Percentiles rank a stretch among this genome's conserved stretches.
Conservation (phyloP, 2,797 vertebrate species). For the Dromococcyx pavoninus region DNA sequence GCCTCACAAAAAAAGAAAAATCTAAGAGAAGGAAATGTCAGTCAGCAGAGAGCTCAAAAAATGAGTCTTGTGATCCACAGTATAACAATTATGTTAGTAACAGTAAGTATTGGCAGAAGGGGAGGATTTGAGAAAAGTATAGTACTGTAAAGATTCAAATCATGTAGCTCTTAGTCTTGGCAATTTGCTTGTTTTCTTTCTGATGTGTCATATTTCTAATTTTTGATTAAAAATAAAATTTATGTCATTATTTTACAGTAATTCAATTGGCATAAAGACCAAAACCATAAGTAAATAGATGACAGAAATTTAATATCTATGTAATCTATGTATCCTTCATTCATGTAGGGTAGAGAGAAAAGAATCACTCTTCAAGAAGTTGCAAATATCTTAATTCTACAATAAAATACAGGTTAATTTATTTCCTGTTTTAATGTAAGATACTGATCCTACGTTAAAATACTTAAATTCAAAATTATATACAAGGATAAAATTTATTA, state of each 20-base stretch:
- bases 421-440: background rate
- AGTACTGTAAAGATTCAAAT: background rate
- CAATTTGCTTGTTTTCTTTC: background rate
- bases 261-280: background rate
- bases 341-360: background rate
- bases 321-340: background rate
- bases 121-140: background rate
- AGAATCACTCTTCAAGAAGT: background rate
- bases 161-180: background rate
- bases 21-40: background rate
- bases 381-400: background rate
- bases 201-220: background rate
- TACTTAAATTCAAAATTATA: constrained; percentile 12
- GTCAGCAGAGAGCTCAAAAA: background rate
- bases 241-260: background rate
- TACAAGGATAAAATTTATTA: background rate
- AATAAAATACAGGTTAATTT: background rate
- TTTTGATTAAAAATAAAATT: background rate
- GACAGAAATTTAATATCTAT: background rate
- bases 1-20: accelerated
- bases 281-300: background rate
- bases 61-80: background rate
- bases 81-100: background rate
- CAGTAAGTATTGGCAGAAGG: background rate
- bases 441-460: background rate